A percentile compares a stretch with the other conserved stretches of the same genome.
These are phyloP conservation scores for Danio kyathit DNA, from an alignment of 2,797 vertebrate genomes.

Conservation along the genomic window DNA sequence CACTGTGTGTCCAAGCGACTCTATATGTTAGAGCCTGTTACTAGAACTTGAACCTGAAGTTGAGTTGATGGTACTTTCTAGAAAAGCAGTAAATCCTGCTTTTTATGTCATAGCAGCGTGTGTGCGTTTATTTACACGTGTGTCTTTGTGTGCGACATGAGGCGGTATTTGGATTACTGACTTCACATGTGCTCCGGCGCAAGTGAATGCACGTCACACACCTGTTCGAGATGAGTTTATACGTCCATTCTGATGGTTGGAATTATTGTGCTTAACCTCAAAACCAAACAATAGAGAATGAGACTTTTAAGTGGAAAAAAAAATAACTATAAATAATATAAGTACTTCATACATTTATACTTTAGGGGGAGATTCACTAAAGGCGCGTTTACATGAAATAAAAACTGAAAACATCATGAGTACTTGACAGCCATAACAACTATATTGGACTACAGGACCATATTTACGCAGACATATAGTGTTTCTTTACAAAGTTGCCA, in stretches of 20 bases:
- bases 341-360: neutral
- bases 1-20: slow-evolving; percentile 23
- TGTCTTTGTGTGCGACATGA: slow-evolving; percentile 9
- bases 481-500: too few species aligned
- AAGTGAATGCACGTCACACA: slow-evolving; percentile 8
- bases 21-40: slow-evolving; percentile 20
- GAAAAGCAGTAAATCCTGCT: slow-evolving; percentile 1
- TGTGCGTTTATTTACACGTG: slow-evolving; percentile 29
- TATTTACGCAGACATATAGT: too few species aligned
- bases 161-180: neutral
- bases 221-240: slow-evolving; percentile 24
- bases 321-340: neutral
- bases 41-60: slow-evolving; percentile 12
- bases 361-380: neutral
- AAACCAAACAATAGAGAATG: slow-evolving; percentile 29
- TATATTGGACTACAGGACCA: too few species aligned
- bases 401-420: too few species aligned
- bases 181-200: slow-evolving; percentile 28
- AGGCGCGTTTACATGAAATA: too few species aligned
- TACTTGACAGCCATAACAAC: too few species aligned
- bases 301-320: neutral
- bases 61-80: neutral
- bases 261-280: slow-evolving; percentile 35
- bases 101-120: slow-evolving; percentile 32
- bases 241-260: slow-evolving; percentile 1